A percentile compares a stretch with the other conserved stretches of the same genome.
phyloP scores from a whole-genome alignment of 2,797 vertebrate species.

The Chromobotia macracanthus region DNA sequence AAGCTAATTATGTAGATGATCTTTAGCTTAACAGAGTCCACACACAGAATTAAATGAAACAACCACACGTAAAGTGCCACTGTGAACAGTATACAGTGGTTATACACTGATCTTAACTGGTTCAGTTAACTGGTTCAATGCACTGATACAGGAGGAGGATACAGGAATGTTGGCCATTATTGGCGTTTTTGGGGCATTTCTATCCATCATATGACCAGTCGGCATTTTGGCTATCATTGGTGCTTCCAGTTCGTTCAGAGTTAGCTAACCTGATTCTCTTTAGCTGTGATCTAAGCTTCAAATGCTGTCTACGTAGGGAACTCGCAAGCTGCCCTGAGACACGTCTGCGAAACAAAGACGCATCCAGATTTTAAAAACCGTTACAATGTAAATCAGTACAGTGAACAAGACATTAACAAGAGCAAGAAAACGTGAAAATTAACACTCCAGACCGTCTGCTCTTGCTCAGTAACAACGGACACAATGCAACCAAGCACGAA shows the following conservation, averaged over 20 bases:
- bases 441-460: neutral
- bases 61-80: neutral
- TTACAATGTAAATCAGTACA: neutral
- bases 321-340: neutral
- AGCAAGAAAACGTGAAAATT: neutral
- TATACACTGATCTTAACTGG: neutral
- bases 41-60: neutral
- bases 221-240: neutral
- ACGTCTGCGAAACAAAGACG: slow-evolving; percentile 26
- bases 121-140: no score
- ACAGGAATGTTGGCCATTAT: no score
- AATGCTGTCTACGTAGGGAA: neutral
- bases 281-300: neutral
- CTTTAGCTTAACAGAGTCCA: no score
- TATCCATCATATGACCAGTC: neutral
- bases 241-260: no score
- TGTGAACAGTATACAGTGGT: neutral
- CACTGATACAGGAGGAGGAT: no score
- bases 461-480: neutral
- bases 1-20: no score
- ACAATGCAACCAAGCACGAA: neutral
- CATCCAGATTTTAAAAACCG: slow-evolving; percentile 2
- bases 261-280: no score
- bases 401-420: neutral
- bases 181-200: no score